These are phyloP conservation scores for Steinernema khuongi DNA, from an alignment of 1,140 invertebrate genomes.

Conservation along the genomic window DNA sequence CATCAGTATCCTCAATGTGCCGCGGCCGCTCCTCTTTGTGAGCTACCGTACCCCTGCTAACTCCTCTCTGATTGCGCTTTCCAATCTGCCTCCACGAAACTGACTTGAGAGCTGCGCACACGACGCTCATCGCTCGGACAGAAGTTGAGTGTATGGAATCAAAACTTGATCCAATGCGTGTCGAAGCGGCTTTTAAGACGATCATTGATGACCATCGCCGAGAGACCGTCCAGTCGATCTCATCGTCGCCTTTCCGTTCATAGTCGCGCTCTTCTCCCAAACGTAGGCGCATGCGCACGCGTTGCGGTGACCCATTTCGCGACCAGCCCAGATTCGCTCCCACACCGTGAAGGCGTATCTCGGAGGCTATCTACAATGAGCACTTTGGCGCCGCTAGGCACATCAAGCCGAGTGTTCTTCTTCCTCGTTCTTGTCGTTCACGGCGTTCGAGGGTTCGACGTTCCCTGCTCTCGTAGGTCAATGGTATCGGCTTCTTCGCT, in stretches of 20 bases:
- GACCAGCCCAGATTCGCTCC: neutral
- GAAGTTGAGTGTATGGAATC: neutral
- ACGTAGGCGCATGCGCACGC: constrained; percentile 3
- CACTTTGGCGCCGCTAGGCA: neutral
- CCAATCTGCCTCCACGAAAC: neutral
- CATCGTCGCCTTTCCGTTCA: constrained; percentile 1
- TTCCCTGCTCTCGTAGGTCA: constrained; percentile 23
- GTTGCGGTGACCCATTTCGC: constrained; percentile 10
- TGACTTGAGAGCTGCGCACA: no score
- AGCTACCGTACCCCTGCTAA: neutral
- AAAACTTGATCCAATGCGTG: no score
- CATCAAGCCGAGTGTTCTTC: neutral
- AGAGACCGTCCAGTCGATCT: neutral
- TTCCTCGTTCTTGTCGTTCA: neutral
- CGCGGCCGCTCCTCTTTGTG: neutral
- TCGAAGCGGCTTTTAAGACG: neutral
- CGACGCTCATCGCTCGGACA: neutral
- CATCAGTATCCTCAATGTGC: constrained; percentile 9
- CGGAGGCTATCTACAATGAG: neutral
- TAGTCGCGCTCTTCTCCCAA: constrained; percentile 1
- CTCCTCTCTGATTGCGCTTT: neutral
- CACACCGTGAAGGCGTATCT: neutral
- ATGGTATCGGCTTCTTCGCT: neutral
- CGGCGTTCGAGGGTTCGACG: constrained; percentile 14
- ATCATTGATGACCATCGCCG: no score